Percentiles rank a stretch among this genome's conserved stretches.
Conservation (phyloP, 2,113 vertebrate genomes). For the Morone chrysops region DNA sequence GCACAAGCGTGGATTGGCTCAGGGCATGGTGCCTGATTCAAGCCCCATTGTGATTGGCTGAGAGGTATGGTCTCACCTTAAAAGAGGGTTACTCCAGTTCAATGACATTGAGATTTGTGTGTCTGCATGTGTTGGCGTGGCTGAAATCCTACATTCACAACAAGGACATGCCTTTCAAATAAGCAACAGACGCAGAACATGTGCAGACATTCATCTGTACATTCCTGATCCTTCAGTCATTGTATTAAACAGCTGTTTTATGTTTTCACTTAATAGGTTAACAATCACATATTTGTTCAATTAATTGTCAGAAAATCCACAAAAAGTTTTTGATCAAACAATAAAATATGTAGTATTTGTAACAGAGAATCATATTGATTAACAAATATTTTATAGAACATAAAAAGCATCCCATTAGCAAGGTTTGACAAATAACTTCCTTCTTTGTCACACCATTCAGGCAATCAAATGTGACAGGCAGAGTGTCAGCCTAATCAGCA, state of each 20-base stretch:
- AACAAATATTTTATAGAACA: background rate
- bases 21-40: conserved; percentile 79
- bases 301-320: background rate
- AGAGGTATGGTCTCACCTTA: conserved; percentile 82
- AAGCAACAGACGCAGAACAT: conserved; percentile 20
- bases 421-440: conserved; percentile 25
- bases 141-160: conserved; percentile 35
- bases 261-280: background rate
- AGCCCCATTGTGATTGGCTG: conserved; percentile 74
- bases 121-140: conserved; percentile 36
- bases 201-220: conserved; percentile 12
- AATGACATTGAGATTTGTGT: conserved; percentile 67
- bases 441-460: background rate
- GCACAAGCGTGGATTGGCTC: conserved; percentile 79
- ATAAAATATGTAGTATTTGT: background rate
- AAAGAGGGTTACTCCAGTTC: conserved; percentile 82
- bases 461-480: conserved; percentile 24
- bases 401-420: background rate
- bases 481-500: conserved; percentile 36
- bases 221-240: conserved; percentile 49
- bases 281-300: background rate
- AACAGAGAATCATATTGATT: background rate
- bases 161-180: conserved; percentile 33
- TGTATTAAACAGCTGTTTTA: background rate
- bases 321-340: background rate